phyloP scores from a whole-genome alignment of 1,140 invertebrate species.

The Neodiprion lecontei region DNA sequence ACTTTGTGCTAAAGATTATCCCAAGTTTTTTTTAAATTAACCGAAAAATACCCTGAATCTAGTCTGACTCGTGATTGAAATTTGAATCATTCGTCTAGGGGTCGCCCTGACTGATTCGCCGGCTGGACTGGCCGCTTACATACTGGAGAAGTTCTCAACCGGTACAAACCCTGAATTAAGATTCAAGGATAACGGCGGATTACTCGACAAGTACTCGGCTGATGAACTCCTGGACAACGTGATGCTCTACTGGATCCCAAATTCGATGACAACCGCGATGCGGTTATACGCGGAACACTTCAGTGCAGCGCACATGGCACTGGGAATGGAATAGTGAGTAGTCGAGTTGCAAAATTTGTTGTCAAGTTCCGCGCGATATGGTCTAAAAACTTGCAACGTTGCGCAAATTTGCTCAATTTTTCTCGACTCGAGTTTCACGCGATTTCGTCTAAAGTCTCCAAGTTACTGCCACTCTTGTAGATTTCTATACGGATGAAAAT shows the following conservation, averaged over 20 bases:
- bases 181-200: conserved; percentile 64
- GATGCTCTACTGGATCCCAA: conserved; percentile 80
- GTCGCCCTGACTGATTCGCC: conserved; percentile 69
- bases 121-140: conserved; percentile 73
- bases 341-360: conserved; percentile 18
- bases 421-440: no score
- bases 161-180: conserved; percentile 64
- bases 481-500: conserved; percentile 27
- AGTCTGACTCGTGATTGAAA: no score
- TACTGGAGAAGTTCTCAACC: conserved; percentile 77
- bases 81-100: conserved; percentile 51
- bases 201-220: conserved; percentile 65
- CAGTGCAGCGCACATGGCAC: conserved; percentile 42
- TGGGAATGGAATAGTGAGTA: conserved; percentile 56
- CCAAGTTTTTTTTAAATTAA: no score
- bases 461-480: conserved; percentile 30
- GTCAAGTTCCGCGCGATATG: neutral
- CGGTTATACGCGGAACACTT: conserved; percentile 71
- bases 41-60: no score
- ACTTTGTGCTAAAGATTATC: no score
- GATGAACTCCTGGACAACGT: conserved; percentile 77
- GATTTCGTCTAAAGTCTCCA: no score
- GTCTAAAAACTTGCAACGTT: neutral
- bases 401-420: no score
- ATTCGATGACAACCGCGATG: conserved; percentile 71